A percentile compares a stretch with the other conserved stretches of the same genome.
Conservation (phyloP, 2,888 invertebrate genomes). For the Trissolcus brochymenae region DNA sequence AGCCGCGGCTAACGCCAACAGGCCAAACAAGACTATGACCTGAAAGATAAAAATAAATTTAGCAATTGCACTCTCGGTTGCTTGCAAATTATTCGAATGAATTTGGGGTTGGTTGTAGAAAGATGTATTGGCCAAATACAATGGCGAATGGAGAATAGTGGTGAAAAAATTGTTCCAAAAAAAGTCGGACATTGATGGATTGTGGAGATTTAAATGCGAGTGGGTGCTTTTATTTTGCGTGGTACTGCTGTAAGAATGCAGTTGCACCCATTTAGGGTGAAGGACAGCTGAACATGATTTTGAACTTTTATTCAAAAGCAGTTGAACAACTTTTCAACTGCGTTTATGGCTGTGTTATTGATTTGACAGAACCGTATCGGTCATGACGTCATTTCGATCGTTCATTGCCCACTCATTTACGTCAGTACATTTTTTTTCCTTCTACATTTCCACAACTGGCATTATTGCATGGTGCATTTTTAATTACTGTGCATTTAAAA, state of each 20-base stretch:
- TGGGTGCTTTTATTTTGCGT: conserved; percentile 22
- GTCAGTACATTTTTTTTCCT: conserved; percentile 18
- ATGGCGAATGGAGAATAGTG: neutral
- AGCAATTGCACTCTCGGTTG: neutral
- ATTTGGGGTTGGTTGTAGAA: too few relatives aligned
- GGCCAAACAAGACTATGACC: conserved; percentile 67
- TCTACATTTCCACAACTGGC: neutral
- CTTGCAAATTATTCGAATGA: neutral
- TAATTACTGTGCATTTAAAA: too few relatives aligned
- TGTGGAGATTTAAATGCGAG: conserved; percentile 5
- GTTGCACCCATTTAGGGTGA: conserved; percentile 21
- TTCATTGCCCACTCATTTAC: conserved; percentile 20
- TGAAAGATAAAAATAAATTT: conserved; percentile 34
- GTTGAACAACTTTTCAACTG: conserved; percentile 41
- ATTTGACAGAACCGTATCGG: conserved; percentile 7
- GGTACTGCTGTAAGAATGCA: conserved; percentile 26
- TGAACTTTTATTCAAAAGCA: conserved; percentile 42
- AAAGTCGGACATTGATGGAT: conserved; percentile 29
- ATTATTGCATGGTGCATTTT: too few relatives aligned
- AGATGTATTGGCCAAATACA: too few relatives aligned
- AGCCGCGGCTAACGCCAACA: conserved; percentile 65
- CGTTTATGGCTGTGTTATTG: conserved; percentile 21
- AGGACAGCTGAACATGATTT: conserved; percentile 30
- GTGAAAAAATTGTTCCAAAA: conserved; percentile 5
- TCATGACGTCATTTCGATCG: conserved; percentile 11